Evolutionary conservation across 2,797 vertebrate species (phyloP), one percentile per base, ranked within the genome.

Genomic region (Tolypeutes matacus): DNA sequence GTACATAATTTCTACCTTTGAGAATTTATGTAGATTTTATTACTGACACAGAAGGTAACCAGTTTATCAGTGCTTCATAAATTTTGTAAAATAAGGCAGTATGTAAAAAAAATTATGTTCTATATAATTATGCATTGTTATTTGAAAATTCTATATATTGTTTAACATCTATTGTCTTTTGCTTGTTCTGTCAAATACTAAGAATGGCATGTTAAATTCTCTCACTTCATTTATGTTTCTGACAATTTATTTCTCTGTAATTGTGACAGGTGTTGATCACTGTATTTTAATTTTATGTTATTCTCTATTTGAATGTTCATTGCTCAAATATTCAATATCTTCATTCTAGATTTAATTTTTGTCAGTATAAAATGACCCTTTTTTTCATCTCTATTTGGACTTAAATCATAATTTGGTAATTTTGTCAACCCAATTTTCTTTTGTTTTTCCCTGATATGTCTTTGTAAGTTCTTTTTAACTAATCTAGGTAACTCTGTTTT

Each of bases 11-110:
- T 95, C 56, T 93, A 31, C 49, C 53, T 93, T 91, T 58, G 60
- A 93, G 15, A 76, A 91, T 92, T 91, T 91, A 72, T 65, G 8
- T 4, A 64, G 3, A 31, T 89, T 53, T 94, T 95, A 86, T 58
- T 65, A 85, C 82, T 88, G n/a, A 76, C 69, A 82, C 7, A 92
- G 42, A 96, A 78, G 90, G 10, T 80, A 95, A 72, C 23, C 39
- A 91, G 2, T 93, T 97, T 91, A 67, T 84, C 94, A 95, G 89
- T 86, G 58, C 84, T 89, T 65, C 36, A 21, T 80, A 91, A 84
- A 93, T 58, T 67, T 95, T 96, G 73, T 27, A 89, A 94, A 96
- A 89, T 91, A 64, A 73, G 36, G 58, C 81, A n/a, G 15, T 67
- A 58, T 93, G 27, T 58, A 58, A 94, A 94, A 53, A 91, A 53